A percentile compares a stretch with the other conserved stretches of the same genome.
Evolutionary conservation across 2,113 vertebrate genomes (phyloP).

Genomic region (Podiceps cristatus): DNA sequence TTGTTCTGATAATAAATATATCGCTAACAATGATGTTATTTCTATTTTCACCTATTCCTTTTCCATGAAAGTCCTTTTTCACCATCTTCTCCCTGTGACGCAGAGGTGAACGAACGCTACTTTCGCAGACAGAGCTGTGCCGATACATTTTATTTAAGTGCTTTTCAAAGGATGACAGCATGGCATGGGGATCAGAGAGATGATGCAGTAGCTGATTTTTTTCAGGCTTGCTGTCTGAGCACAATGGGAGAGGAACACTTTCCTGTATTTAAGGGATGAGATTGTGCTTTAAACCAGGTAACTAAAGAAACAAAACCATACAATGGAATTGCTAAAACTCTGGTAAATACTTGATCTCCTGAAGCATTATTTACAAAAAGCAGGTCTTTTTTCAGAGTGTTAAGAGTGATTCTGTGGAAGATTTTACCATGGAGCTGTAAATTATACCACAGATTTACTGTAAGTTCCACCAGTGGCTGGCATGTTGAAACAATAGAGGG

Average conservation of each 20-base stretch:
- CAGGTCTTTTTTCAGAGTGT: not conserved
- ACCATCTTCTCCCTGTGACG: not conserved
- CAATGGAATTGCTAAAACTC: not conserved
- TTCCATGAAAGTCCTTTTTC: not conserved
- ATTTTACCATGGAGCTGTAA: not conserved
- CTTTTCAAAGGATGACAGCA: not conserved
- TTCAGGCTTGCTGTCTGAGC: not conserved
- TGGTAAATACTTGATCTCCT: not conserved
- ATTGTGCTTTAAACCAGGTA: not conserved
- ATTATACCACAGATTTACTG: not conserved
- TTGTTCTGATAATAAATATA: not conserved
- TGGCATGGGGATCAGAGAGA: not conserved
- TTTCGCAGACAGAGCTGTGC: not conserved
- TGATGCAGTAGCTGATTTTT: not conserved
- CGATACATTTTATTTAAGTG: not conserved
- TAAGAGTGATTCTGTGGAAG: not conserved
- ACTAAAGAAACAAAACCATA: not conserved
- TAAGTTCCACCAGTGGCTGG: not conserved
- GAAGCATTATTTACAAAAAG: not conserved
- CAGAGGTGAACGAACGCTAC: not conserved
- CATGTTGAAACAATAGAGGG: not conserved
- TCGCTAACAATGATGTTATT: not conserved
- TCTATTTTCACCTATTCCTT: not conserved
- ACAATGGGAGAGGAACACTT: not conserved
- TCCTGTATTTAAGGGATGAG: not conserved